These are phyloP conservation scores for Chondrosia reniformis DNA, from an alignment of 37 sponge, comb jelly and placozoan species.

Conservation along the genomic window DNA sequence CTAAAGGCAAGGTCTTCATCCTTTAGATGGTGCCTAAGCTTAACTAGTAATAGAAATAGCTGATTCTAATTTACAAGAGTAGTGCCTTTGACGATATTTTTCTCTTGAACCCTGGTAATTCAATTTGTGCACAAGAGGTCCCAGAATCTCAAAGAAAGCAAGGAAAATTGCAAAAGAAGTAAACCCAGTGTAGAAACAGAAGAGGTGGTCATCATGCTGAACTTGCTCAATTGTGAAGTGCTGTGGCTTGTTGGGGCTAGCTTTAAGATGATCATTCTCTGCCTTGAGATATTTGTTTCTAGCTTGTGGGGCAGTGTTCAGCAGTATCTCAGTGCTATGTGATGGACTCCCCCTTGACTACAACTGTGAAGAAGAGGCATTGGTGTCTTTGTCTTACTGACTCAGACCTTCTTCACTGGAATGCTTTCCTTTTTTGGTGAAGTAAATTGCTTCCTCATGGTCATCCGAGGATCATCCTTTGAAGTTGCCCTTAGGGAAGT, in stretches of 20 bases:
- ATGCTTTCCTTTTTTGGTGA: conserved; percentile 25
- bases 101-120: conserved; percentile 36
- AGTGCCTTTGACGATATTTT: neutral
- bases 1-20: too few species aligned
- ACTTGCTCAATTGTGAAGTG: too few species aligned
- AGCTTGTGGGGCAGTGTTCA: too few species aligned
- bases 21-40: too few species aligned
- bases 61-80: conserved; percentile 16
- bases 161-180: conserved; percentile 15
- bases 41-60: too few species aligned
- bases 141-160: conserved; percentile 38
- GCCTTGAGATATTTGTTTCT: conserved; percentile 30
- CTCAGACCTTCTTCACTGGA: neutral
- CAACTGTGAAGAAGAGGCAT: neutral
- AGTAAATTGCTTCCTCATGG: conserved; percentile 30
- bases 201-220: conserved; percentile 21
- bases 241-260: too few species aligned
- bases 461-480: conserved; percentile 25
- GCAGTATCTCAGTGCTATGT: too few species aligned
- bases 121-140: conserved; percentile 31
- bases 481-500: conserved; percentile 37
- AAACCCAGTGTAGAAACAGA: conserved; percentile 34
- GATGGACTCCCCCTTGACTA: too few species aligned
- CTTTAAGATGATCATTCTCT: too few species aligned
- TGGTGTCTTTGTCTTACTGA: neutral